Evolutionary conservation across 2,113 vertebrate genomes (phyloP), one percentile per base, ranked within the genome.

Genomic region (Maccullochella peelii): DNA sequence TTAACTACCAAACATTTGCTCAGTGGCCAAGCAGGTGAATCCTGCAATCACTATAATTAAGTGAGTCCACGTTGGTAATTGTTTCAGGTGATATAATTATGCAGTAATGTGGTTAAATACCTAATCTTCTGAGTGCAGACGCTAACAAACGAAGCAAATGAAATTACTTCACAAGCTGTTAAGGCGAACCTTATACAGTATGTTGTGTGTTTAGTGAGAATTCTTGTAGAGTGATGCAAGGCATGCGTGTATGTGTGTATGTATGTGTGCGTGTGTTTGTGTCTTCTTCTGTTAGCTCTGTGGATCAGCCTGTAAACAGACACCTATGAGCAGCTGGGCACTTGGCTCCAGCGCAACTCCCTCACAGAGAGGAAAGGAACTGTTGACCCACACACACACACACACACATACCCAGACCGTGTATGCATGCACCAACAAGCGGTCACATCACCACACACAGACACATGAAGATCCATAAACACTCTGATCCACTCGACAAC

Each of bases 311-410:
- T 90, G 95, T 88, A 94, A 84, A 91, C 66, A 55, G 87, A 93
- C 96, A 94, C 96, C 96, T 95, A 93, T 95, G 90, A 96, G 91
- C 97, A 98, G 98, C 97, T 97, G 97, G 96, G 93, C 59, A 92
- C 91, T 97, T 98, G 97, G 97, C 97, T 95, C 52, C 71, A 74
- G 75, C 92, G 95, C 93, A 61, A 70, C 83, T 94, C 74, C 90
- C 80, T 94, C 94, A 84, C 91, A 90, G 80, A 93, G 95, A 95
- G 79, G 92, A 91, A 82, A 79, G 84, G 89, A 96, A 95, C 83
- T 59, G 91, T 94, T 95, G 96, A 97, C 96, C 95, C 95, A 65
- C 86, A 94, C 90, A 83, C 72, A 82, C 77, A 86, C 90, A 73
- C 70, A 72, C 87, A 57, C 63, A 44, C 69, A 62, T 49, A 73